Conservation (phyloP, 64 coral and sea anemone genomes). For the Stichodactyla helianthus region DNA sequence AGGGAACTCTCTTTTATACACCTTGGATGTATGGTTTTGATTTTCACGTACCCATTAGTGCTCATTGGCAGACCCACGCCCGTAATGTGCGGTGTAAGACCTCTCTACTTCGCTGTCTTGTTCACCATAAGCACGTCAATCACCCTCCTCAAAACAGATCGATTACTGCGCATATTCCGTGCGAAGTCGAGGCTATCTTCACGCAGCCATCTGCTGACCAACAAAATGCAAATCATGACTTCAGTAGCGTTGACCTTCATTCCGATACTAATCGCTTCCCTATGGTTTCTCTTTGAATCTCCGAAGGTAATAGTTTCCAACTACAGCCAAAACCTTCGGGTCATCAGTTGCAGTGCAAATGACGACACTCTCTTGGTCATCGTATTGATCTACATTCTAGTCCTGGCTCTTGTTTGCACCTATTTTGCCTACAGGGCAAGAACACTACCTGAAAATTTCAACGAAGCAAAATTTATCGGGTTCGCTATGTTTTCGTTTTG, state of each 20-base stretch:
- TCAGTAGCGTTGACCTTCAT: constrained; percentile 49
- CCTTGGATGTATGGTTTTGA: constrained; percentile 42
- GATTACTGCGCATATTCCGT: constrained; percentile 91
- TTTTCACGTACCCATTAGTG: constrained; percentile 58
- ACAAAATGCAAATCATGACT: constrained; percentile 77
- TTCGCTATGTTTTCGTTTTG: constrained; percentile 97
- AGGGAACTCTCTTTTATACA: constrained; percentile 84
- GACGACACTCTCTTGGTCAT: constrained; percentile 52
- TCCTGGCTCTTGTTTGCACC: constrained; percentile 73
- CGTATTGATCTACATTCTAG: constrained; percentile 56
- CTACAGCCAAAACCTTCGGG: constrained; percentile 3
- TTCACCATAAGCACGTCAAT: constrained; percentile 84
- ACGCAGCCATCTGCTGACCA: constrained; percentile 75
- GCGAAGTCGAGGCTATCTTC: constrained; percentile 60
- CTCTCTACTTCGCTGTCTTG: constrained; percentile 64
- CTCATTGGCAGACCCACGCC: constrained; percentile 63
- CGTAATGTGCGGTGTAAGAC: constrained; percentile 36
- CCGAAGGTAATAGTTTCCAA: constrained; percentile 22
- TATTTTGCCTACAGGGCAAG: constrained; percentile 88
- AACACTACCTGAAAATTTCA: constrained; percentile 90
- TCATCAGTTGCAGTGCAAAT: constrained; percentile 46
- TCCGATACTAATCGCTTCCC: constrained; percentile 49
- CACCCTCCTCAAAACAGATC: constrained; percentile 83
- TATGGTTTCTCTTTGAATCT: constrained; percentile 64
- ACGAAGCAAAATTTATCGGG: constrained; percentile 94